Conservation (phyloP, 1,140 invertebrate genomes). For the Catajapyx aquilonaris region DNA sequence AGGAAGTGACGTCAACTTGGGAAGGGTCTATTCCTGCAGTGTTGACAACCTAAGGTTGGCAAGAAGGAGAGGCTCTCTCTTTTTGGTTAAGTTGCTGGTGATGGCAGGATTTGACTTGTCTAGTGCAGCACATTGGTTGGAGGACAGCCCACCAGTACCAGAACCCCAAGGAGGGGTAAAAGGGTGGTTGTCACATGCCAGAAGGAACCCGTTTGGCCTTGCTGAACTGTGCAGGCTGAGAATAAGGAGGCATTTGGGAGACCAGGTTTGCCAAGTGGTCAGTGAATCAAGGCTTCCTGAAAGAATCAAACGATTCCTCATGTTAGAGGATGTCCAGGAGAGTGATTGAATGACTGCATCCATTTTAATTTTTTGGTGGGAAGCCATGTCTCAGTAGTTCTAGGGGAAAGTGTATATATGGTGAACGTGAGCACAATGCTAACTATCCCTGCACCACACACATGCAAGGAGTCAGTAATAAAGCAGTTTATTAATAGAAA, state of each 20-base stretch:
- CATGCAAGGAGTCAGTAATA: too few relatives aligned
- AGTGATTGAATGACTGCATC: too few relatives aligned
- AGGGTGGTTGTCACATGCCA: constrained; percentile 17
- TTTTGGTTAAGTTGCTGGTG: constrained; percentile 13
- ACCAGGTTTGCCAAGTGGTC: constrained; percentile 17
- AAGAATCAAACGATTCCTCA: constrained; percentile 14
- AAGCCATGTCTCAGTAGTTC: too few relatives aligned
- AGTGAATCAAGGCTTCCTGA: constrained; percentile 18
- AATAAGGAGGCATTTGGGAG: constrained; percentile 16
- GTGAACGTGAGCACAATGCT: too few relatives aligned
- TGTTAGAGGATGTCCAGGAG: constrained; percentile 15
- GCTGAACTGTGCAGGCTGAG: constrained; percentile 22
- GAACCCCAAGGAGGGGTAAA: constrained; percentile 5
- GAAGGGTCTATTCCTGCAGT: constrained; percentile 13
- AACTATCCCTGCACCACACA: too few relatives aligned
- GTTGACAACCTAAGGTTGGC: constrained; percentile 22
- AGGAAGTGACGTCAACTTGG: constrained; percentile 21
- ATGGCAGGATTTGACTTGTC: constrained; percentile 15
- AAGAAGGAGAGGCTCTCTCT: constrained; percentile 18
- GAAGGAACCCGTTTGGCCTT: constrained; percentile 22
- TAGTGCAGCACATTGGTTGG: constrained; percentile 14
- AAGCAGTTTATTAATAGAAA: too few relatives aligned
- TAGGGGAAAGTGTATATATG: too few relatives aligned
- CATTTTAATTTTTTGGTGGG: too few relatives aligned
- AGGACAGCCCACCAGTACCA: constrained; percentile 12